These are phyloP conservation scores for Dasyurus viverrinus DNA, from an alignment of 2,113 vertebrate genomes.

Conservation along the genomic window DNA sequence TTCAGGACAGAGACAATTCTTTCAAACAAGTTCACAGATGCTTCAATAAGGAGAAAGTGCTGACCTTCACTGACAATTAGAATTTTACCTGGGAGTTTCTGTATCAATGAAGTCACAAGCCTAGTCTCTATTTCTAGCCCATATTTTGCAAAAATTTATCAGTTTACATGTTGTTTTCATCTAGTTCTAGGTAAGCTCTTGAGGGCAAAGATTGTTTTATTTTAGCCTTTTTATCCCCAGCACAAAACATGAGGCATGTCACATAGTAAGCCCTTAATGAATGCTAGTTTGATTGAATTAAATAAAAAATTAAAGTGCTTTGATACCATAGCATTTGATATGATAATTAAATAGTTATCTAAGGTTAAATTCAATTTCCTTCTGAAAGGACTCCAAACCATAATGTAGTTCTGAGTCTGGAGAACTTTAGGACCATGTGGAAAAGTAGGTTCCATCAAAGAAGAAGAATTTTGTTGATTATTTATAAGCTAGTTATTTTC, in stretches of 20 bases:
- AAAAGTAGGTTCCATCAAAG: background rate
- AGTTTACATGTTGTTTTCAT: background rate
- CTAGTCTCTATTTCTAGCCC: background rate
- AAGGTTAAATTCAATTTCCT: background rate
- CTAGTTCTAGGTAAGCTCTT: background rate
- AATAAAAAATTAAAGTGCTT: background rate
- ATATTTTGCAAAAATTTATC: background rate
- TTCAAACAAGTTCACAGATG: background rate
- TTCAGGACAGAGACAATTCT: background rate
- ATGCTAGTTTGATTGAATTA: background rate
- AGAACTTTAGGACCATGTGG: background rate
- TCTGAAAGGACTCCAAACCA: background rate
- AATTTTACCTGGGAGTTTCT: background rate
- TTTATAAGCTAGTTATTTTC: background rate
- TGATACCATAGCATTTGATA: background rate
- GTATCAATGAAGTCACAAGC: background rate
- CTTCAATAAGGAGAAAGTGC: background rate
- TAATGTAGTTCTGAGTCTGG: background rate
- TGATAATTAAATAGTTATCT: background rate
- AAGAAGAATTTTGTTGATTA: background rate
- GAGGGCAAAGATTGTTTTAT: background rate
- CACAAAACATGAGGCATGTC: background rate
- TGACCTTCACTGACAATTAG: background rate
- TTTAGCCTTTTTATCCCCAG: background rate
- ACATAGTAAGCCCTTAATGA: background rate